Conservation (phyloP, 1,140 invertebrate species). For the Cotesia typhae region DNA sequence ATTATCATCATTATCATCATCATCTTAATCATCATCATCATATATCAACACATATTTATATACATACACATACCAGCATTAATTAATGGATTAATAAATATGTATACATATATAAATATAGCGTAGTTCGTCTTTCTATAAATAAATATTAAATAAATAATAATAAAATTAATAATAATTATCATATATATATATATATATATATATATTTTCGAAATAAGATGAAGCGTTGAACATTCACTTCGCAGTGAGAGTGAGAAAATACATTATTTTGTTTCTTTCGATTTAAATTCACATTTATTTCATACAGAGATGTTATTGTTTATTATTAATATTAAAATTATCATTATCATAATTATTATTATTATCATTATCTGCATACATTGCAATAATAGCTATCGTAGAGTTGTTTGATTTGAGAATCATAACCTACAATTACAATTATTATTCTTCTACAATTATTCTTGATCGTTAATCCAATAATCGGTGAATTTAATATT, state of each 20-base stretch:
- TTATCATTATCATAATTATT: conserved; percentile 8
- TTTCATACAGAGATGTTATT: conserved; percentile 51
- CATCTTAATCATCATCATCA: background rate
- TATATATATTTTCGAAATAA: conserved; percentile 58
- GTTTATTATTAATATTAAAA: conserved; percentile 18
- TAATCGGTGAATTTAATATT: too few species aligned
- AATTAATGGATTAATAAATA: too few species aligned
- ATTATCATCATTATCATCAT: background rate
- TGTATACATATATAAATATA: too few species aligned
- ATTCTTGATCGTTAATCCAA: too few species aligned
- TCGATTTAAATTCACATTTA: conserved; percentile 52
- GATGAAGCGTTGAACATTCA: conserved; percentile 63
- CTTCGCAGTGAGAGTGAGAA: conserved; percentile 55
- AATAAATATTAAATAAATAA: conserved; percentile 19
- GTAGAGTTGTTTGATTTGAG: too few species aligned
- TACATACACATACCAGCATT: background rate
- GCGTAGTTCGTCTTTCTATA: background rate
- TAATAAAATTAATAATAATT: conserved; percentile 6
- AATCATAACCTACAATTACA: too few species aligned
- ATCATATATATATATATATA: conserved; percentile 12
- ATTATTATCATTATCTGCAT: too few species aligned
- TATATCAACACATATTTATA: conserved; percentile 25
- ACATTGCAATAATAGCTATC: too few species aligned
- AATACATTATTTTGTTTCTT: conserved; percentile 62
- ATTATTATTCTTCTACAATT: too few species aligned